Evolutionary conservation across 2,797 vertebrate species (phyloP).

Genomic region (Macrochelys suwanniensis): DNA sequence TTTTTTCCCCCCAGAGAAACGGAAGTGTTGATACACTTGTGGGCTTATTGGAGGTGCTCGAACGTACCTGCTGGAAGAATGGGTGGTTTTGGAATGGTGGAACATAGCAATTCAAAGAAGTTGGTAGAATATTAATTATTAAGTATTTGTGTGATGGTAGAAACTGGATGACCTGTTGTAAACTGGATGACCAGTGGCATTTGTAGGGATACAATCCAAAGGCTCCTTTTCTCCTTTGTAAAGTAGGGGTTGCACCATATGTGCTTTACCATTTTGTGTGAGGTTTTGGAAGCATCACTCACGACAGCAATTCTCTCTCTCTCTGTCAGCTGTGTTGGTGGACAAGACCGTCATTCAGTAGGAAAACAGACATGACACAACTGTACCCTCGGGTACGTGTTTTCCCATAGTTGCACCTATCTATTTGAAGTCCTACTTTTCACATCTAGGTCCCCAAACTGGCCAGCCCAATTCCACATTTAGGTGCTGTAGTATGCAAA

Average conservation of each 20-base stretch:
- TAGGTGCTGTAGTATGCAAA: too few relatives aligned
- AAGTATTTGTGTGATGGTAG: neutral
- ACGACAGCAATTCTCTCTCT: neutral
- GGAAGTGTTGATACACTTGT: neutral
- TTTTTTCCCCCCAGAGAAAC: neutral
- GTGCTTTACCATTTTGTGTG: neutral
- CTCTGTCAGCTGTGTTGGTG: neutral
- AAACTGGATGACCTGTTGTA: neutral
- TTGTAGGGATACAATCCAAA: neutral
- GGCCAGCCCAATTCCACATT: too few relatives aligned
- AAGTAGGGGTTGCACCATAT: neutral
- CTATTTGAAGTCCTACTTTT: neutral
- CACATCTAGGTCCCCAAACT: too few relatives aligned
- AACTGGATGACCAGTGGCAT: neutral
- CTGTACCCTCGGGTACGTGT: neutral
- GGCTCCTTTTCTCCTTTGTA: neutral
- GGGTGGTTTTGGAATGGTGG: neutral
- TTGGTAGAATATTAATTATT: neutral
- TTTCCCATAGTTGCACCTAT: neutral
- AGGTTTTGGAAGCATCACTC: neutral
- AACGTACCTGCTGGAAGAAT: neutral
- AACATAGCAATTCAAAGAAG: neutral
- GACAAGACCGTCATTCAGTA: neutral
- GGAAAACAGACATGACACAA: neutral
- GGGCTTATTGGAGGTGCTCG: neutral